Evolutionary conservation across 2,113 vertebrate genomes (phyloP).

Genomic region (Passer montanus): DNA sequence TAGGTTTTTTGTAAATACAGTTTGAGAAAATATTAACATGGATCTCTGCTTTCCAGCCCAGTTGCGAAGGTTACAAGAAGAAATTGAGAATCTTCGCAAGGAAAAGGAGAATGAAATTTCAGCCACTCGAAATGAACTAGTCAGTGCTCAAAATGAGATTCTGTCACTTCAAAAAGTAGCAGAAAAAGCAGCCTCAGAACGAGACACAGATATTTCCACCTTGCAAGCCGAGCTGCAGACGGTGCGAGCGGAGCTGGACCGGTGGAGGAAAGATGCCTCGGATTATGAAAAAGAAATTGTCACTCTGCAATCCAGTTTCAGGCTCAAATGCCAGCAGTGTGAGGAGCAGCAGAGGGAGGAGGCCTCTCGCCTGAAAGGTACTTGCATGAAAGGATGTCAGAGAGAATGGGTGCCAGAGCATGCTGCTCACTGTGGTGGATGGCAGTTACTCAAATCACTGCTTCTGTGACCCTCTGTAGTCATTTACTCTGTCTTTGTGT

Average conservation of each 20-base stretch:
- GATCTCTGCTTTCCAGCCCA: conserved; percentile 69
- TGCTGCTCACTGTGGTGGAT: background rate
- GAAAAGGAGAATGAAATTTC: conserved; percentile 90
- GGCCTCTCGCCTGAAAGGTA: conserved; percentile 83
- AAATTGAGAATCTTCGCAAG: conserved; percentile 89
- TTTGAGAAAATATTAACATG: background rate
- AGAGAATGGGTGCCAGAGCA: background rate
- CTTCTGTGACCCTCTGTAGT: background rate
- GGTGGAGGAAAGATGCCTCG: conserved; percentile 84
- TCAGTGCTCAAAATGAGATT: conserved; percentile 91
- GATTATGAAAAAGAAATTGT: conserved; percentile 89
- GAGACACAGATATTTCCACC: conserved; percentile 85
- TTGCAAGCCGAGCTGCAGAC: conserved; percentile 84
- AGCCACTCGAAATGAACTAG: conserved; percentile 84
- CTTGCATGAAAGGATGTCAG: background rate
- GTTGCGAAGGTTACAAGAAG: conserved; percentile 84
- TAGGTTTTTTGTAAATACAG: background rate
- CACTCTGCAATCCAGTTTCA: conserved; percentile 85
- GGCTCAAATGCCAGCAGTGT: conserved; percentile 80
- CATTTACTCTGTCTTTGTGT: background rate
- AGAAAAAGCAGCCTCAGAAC: conserved; percentile 82
- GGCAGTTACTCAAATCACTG: background rate
- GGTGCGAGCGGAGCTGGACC: conserved; percentile 86
- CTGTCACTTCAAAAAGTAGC: conserved; percentile 86
- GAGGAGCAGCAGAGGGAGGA: conserved; percentile 81